Evolutionary conservation across 2,113 vertebrate species (phyloP), one percentile per base, ranked within the genome.

Genomic region (Platycercus adscitus): DNA sequence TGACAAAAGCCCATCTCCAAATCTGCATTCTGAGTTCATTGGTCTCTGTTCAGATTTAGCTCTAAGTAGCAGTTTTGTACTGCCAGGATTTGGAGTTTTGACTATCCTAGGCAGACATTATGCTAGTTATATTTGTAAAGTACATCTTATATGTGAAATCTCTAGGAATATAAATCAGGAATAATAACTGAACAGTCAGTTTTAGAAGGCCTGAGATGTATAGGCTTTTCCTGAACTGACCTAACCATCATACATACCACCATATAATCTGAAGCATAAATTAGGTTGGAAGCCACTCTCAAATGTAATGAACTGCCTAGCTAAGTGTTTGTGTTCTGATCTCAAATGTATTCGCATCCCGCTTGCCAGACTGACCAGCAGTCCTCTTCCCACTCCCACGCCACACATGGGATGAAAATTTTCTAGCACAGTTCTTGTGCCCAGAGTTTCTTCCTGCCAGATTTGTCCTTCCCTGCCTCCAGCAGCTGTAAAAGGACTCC

Each of bases 381-480:
- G 29, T 78, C 26, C n/a, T 44, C 14, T 86, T 83, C 33, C 28
- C 44, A 25, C 43, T 73, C 56, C 39, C 33, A 5, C 9, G 11
- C 0, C 33, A 5, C 12, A 18, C 0, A 0, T 11, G 35, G 64
- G 39, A 78, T 63, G 60, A 64, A 47, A 43, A 56, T 64, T 85
- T 91, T 96, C 46, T n/a, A 64, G 55, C 39, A 25, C 4, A 0
- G 4, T 81, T 88, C 64, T 71, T 70, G 55, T 52, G 12, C 47
- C 76, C 33, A 35, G 55, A 83, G 82, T 71, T 83, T 52, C 19
- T 33, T 89, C 35, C 68, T 94, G 72, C 26, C 56, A 46, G 61
- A 25, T 91, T 79, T 75, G 83, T 76, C 93, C 93, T 95, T 80
- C 70, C 56, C 60, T 69, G 69, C 21, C 60, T 86, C 28, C 88